Percentiles rank a stretch among this genome's conserved stretches.
These are phyloP conservation scores for Dendrocopos noguchii DNA, from an alignment of 2,113 vertebrate genomes.

Conservation along the genomic window DNA sequence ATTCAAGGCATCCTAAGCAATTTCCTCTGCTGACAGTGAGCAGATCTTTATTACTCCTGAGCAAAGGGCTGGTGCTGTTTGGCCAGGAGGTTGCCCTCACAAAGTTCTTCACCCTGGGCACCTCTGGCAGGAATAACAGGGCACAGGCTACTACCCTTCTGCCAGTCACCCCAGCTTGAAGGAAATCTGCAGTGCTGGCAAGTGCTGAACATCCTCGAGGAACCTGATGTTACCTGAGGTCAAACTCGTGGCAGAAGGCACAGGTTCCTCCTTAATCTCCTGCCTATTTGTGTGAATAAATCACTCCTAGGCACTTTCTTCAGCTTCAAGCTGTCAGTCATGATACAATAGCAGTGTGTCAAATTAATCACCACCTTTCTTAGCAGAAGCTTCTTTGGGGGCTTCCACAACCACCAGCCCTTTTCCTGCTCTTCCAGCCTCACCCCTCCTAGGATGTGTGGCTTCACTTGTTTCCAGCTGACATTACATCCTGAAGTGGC, in stretches of 20 bases:
- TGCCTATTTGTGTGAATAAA: neutral
- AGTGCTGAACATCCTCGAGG: neutral
- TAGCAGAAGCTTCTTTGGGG: neutral
- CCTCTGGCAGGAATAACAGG: neutral
- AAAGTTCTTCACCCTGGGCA: neutral
- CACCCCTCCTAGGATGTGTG: neutral
- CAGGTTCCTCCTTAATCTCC: neutral
- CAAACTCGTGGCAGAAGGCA: neutral
- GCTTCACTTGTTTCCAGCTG: neutral
- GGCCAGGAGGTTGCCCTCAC: neutral
- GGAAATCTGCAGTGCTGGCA: neutral
- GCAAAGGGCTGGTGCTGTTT: neutral
- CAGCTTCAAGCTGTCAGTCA: neutral
- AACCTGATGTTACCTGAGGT: too few species aligned
- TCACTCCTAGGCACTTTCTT: neutral
- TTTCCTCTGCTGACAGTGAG: neutral
- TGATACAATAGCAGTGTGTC: neutral
- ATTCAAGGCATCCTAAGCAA: neutral
- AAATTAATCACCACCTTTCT: neutral
- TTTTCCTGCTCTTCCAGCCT: neutral
- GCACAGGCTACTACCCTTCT: neutral
- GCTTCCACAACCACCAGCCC: neutral
- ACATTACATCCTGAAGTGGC: neutral
- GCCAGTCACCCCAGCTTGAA: neutral
- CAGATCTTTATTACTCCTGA: neutral